Evolutionary conservation across 2,888 invertebrate species (phyloP), one percentile per base, ranked within the genome.

Genomic region (Chouioia cunea): DNA sequence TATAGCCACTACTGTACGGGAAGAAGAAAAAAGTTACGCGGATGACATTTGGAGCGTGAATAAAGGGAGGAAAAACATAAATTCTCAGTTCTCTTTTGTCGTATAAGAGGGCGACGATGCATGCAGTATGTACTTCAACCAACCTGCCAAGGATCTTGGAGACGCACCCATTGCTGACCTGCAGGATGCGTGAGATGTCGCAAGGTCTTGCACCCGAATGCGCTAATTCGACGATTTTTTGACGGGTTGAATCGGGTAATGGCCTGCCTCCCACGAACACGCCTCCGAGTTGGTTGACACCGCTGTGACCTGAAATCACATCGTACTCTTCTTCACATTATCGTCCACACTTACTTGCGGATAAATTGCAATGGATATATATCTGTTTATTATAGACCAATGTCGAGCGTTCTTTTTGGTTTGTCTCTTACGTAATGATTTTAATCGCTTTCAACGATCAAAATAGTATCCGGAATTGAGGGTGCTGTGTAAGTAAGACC

Each of bases 251-350:
- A 88, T 99, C 98, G 75, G 98, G 98, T 87, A 99, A 90, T 77
- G 98, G 99, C 79, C 99, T 91, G 77, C 99, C 99, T 89, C 97
- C 97, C 88, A 99, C 98, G 91, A 97, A 99, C 86, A 98, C 97
- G 86, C 99, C 98, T 86, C 98, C 98, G 88, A 99, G 92, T 90
- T 99, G 98, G 91, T 99, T 98, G 87, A 99, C 96, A 86, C 98
- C 99, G 90, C 97, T 97, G 91, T 99, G 98, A 88, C 98, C 93
- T 90, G 87, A 76, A 81, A 83, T 70, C 73, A 73, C 62, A 47
- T 70, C 65, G 64, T 73, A 73, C 69, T 73, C 73, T 73, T 43
- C 73, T 36, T 66, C 63, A 66, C 63, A 63, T 70, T 70, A 66
- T 73, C 63, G 16, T 22, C 23, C 36, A 20, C n/a, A 59, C 67